Base-by-base conservation (phyloP, 2,113 vertebrate species). In the Recurvirostra avosetta region DNA sequence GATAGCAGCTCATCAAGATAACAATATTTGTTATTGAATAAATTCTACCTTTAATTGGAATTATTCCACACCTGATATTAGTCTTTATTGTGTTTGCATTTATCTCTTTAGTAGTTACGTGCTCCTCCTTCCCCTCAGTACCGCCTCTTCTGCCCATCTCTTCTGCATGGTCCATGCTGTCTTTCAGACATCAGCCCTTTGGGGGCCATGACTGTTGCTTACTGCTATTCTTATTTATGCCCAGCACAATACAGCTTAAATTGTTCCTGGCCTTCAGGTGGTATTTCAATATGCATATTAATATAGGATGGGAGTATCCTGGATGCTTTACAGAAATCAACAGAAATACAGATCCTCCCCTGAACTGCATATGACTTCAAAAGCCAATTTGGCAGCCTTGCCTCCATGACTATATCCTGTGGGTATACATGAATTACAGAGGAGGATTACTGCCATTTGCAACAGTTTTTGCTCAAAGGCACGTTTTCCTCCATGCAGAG, bases 151-250 rank as follows among this genome's bases (percentile, higher is more conserved):
- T 94, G 41, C n/a, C 66, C 68, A 53, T 20, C 32, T 84, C 68
- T 67, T 56, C 47, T 9, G 1, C 4, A 34, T 12, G 7, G 38
- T 3, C 59, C 19, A 20, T 3, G 4, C 0, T 75, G 9, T 3
- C 52, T 87, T 85, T 55, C 41, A 55, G n/a, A 75, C 43, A 84
- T 19, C 25, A 43, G 30, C 8, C 40, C 47, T 79, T 77, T 32
- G 38, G 43, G 61, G 49, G 19, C 38, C 30, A 5, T 13, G 41
- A 52, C 21, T 74, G 47, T n/a, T 72, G 26, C n/a, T 84, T 38
- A 29, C 12, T 74, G n/a, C 4, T 59, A 36, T 26, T 77, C 65
- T 70, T 76, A 45, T 75, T 89, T 16, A 49, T 12, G 34, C 9
- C 45, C 26, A 79, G 49, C 61, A 90, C 40, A 49, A 58, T 11